Evolutionary conservation across 2,888 invertebrate genomes (phyloP), one percentile per base, ranked within the genome.

Genomic region (Diplolepis rosae): DNA sequence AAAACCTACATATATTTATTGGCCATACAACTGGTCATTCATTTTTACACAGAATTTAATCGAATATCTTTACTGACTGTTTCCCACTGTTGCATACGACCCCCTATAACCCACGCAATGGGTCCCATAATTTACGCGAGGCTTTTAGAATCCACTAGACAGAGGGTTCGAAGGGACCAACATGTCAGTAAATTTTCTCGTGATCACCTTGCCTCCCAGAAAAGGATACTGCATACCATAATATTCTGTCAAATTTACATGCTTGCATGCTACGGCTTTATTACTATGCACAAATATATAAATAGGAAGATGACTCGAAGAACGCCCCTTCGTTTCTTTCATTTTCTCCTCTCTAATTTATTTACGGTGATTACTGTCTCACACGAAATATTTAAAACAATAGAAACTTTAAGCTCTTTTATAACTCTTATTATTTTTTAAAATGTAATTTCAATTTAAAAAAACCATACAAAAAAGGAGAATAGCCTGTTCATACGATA

Each of bases 181-280:
- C 80, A 80, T 77, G 84, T 77, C 84, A 74, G 79, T 85, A 85
- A 85, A 85, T 85, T 83, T 83, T 68, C 73, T 54, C 73, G 66
- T 80, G 85, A 83, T 85, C 83, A 82, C 83, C 79, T 76, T 74
- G 79, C 74, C 76, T 78, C 78, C 81, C 77, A 81, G 71, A 75
- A 75, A 80, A 80, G 74, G 81, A 79, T 78, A 78, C 61, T 5
- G 13, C 39, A 24, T 6, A 39, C 78, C 81, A 76, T 80, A 83
- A 85, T 85, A 85, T 86, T 85, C 80, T 80, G 73, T 82, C 77
- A 77, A 85, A 85, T 85, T 85, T 85, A 85, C 81, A 83, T 82
- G 80, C 77, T 45, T 76, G 73, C 75, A 69, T 69, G 79, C 81
- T 83, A 86, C 82, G 82, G 79, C 86, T 86, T 85, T 86, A 85